Conservation (phyloP, 2,888 invertebrate genomes). For the Torymus tubicola region DNA sequence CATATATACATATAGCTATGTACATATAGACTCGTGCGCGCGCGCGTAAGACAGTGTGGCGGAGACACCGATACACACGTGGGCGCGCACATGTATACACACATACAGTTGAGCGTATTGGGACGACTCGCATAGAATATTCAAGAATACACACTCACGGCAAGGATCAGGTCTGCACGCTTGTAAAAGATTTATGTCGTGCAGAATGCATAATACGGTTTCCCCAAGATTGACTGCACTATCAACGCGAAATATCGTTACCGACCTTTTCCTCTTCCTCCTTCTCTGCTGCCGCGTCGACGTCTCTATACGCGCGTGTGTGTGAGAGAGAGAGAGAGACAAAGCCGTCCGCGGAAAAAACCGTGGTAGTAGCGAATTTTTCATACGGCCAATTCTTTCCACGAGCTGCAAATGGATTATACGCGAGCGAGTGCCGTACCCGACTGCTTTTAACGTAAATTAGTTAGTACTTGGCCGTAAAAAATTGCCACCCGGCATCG, state of each 20-base stretch:
- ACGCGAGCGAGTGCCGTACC: background rate
- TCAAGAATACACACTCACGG: conserved; percentile 30
- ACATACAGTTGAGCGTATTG: no score
- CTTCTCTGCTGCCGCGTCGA: no score
- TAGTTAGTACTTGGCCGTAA: background rate
- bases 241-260: conserved; percentile 27
- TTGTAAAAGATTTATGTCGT: conserved; percentile 37
- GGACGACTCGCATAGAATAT: conserved; percentile 31
- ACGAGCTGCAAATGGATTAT: background rate
- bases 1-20: no score
- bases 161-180: conserved; percentile 15
- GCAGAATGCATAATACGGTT: conserved; percentile 31
- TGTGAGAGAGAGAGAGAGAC: no score
- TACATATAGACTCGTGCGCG: no score
- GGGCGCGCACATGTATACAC: no score
- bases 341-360: background rate
- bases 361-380: background rate
- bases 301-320: no score
- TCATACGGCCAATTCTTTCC: background rate
- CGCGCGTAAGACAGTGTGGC: no score
- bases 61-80: no score
- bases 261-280: no score
- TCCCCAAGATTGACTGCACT: conserved; percentile 30
- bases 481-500: background rate
- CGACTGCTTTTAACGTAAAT: background rate